Evolutionary conservation across 2,113 vertebrate genomes (phyloP).

Genomic region (Ptyas mucosa): DNA sequence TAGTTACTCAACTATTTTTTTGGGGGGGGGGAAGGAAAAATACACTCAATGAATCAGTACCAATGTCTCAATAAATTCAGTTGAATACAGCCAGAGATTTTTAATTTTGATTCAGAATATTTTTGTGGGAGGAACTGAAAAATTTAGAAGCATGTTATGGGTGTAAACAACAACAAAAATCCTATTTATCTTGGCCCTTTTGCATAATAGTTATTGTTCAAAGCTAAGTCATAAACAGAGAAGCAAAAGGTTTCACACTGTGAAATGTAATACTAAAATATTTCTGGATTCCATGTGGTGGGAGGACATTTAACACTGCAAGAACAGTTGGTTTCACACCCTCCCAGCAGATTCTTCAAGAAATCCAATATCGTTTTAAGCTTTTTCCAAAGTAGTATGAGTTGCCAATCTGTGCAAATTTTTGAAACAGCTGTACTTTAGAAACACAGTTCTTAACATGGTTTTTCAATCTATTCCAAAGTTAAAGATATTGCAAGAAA

Average conservation of each 20-base stretch:
- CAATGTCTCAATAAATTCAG: constrained; percentile 23
- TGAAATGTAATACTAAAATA: constrained; percentile 53
- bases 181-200: constrained; percentile 49
- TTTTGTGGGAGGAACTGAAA: constrained; percentile 47
- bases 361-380: constrained; percentile 37
- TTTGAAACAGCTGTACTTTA: constrained; percentile 7
- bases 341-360: constrained; percentile 43
- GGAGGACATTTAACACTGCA: constrained; percentile 50
- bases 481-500: neutral
- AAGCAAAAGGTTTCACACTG: constrained; percentile 35
- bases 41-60: neutral
- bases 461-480: neutral
- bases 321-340: constrained; percentile 29
- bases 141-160: constrained; percentile 47
- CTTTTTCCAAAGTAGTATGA: constrained; percentile 9
- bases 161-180: constrained; percentile 49
- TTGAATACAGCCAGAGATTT: constrained; percentile 46
- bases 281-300: constrained; percentile 62
- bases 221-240: constrained; percentile 52
- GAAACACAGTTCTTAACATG: neutral
- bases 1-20: neutral
- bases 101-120: constrained; percentile 46
- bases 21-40: neutral
- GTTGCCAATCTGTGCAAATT: neutral
- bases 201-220: constrained; percentile 55